Conservation (phyloP, 2,113 vertebrate species). For the Xyliphius kryptos region DNA sequence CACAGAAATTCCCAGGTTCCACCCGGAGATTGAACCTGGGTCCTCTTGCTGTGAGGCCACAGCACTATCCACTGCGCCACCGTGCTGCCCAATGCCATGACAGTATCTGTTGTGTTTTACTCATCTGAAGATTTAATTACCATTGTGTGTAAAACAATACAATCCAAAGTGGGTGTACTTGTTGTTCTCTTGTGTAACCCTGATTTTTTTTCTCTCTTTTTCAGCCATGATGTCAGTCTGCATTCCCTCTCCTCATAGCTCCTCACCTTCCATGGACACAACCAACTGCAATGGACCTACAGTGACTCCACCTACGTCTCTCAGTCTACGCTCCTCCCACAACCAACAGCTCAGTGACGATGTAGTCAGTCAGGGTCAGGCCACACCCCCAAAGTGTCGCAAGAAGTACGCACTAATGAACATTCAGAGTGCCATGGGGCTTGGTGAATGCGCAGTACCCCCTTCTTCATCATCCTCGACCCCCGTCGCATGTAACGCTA, state of each 20-base stretch:
- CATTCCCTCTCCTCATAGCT: slow-evolving; percentile 63
- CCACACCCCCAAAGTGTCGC: slow-evolving; percentile 88
- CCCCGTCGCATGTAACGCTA: no score
- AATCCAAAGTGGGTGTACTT: no score
- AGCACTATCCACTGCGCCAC: no score
- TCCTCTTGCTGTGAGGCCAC: no score
- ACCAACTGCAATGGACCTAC: slow-evolving; percentile 77
- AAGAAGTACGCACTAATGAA: slow-evolving; percentile 92
- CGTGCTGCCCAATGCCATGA: no score
- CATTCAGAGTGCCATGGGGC: slow-evolving; percentile 92
- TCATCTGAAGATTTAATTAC: no score
- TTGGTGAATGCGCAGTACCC: slow-evolving; percentile 64
- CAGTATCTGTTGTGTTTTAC: no score
- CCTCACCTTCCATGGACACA: slow-evolving; percentile 60
- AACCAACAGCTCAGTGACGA: slow-evolving; percentile 86
- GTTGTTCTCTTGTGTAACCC: no score
- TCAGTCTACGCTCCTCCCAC: slow-evolving; percentile 88
- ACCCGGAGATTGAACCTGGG: no score
- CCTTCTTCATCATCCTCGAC: slow-evolving; percentile 50
- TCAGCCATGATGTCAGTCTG: slow-evolving; percentile 75
- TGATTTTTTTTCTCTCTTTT: no score
- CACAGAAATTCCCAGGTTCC: no score
- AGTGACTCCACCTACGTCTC: slow-evolving; percentile 82
- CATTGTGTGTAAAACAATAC: no score
- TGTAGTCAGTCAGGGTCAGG: slow-evolving; percentile 73